These are phyloP conservation scores for Diuraphis noxia DNA, from an alignment of 1,140 invertebrate species.

Conservation along the genomic window DNA sequence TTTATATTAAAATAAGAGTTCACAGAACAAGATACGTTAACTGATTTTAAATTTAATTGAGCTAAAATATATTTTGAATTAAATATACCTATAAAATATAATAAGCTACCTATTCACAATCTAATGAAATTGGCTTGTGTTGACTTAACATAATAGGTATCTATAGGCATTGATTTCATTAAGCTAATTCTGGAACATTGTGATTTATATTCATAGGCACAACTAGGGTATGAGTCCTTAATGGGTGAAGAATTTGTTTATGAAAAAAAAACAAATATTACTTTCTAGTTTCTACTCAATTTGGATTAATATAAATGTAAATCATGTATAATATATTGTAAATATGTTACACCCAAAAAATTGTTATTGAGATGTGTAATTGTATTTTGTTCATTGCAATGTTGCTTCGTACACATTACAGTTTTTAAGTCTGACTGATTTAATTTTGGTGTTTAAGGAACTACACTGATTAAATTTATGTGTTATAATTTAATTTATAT, in stretches of 20 bases:
- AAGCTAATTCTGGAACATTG: background rate
- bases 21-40: background rate
- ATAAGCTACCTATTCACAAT: background rate
- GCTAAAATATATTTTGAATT: background rate
- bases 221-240: too few relatives aligned
- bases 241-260: background rate
- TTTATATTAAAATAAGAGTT: background rate
- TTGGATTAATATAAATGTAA: background rate
- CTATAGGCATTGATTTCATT: too few relatives aligned
- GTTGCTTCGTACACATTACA: background rate
- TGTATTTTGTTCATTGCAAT: background rate
- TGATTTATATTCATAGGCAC: too few relatives aligned
- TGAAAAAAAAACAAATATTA: background rate
- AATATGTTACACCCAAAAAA: too few relatives aligned
- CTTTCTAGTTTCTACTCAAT: background rate
- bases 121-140: too few relatives aligned
- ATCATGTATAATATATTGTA: background rate
- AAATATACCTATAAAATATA: background rate
- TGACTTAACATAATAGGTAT: too few relatives aligned
- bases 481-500: constrained; percentile 3
- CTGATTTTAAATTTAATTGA: background rate
- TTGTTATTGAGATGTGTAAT: background rate
- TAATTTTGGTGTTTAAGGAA: background rate
- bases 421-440: background rate
- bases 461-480: background rate